Evolutionary conservation across 2,797 vertebrate genomes (phyloP).

Genomic region (Argyrosomus regius): DNA sequence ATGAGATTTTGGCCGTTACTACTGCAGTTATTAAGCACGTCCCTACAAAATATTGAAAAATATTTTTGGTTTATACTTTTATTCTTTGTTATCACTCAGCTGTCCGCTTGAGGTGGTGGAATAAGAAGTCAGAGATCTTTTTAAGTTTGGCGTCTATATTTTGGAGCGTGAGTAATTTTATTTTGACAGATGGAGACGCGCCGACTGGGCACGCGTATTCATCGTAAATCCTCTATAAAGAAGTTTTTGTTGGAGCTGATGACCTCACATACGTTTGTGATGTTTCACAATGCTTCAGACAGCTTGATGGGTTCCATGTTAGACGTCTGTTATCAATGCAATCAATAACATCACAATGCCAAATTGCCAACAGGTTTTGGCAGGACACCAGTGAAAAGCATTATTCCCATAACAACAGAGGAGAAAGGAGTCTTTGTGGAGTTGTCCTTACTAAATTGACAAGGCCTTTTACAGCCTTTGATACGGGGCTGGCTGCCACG

Average conservation of each 20-base stretch:
- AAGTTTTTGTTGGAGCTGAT: slow-evolving; percentile 16
- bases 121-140: too few relatives aligned
- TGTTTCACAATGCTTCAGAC: slow-evolving; percentile 17
- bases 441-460: slow-evolving; percentile 96
- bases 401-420: slow-evolving; percentile 73
- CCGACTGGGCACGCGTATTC: not conserved
- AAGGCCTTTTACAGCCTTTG: slow-evolving; percentile 97
- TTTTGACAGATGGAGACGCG: too few relatives aligned
- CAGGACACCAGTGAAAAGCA: slow-evolving; percentile 64
- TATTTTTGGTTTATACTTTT: too few relatives aligned
- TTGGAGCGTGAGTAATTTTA: too few relatives aligned
- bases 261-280: not conserved
- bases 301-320: slow-evolving; percentile 44
- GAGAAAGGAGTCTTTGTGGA: slow-evolving; percentile 92
- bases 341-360: slow-evolving; percentile 62
- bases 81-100: too few relatives aligned
- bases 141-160: too few relatives aligned
- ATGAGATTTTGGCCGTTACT: too few relatives aligned
- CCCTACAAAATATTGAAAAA: too few relatives aligned
- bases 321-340: slow-evolving; percentile 65
- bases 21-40: too few relatives aligned
- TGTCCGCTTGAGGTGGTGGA: too few relatives aligned
- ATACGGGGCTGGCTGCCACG: slow-evolving; percentile 91
- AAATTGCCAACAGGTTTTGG: slow-evolving; percentile 67
- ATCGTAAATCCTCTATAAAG: slow-evolving; percentile 5